A percentile compares a stretch with the other conserved stretches of the same genome.
These are phyloP conservation scores for Penaeus chinensis DNA, from an alignment of 1,140 invertebrate genomes.

Conservation along the genomic window DNA sequence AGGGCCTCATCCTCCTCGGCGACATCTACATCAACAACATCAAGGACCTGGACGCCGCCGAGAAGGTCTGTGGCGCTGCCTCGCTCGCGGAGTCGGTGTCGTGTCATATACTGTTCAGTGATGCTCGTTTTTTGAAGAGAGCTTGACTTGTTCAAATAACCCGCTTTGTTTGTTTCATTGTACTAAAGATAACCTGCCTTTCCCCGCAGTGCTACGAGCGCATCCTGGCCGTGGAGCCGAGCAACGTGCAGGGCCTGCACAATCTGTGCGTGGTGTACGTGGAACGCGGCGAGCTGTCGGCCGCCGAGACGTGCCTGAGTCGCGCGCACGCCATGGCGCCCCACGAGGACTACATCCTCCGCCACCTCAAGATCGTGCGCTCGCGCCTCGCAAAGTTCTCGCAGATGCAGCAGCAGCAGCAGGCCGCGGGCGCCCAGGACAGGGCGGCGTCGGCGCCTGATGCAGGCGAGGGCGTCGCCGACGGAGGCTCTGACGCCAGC, in stretches of 20 bases:
- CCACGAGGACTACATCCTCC: slow-evolving; percentile 88
- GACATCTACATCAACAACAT: slow-evolving; percentile 97
- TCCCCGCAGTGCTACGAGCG: slow-evolving; percentile 84
- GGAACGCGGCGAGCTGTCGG: slow-evolving; percentile 83
- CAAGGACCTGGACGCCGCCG: slow-evolving; percentile 92
- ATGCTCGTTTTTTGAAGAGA: too few species aligned
- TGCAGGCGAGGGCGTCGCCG: background rate
- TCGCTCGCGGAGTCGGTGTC: background rate
- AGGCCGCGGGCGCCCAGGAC: background rate
- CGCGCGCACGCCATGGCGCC: slow-evolving; percentile 84
- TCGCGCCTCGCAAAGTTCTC: slow-evolving; percentile 70
- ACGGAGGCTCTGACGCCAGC: slow-evolving; percentile 33
- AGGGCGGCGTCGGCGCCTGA: slow-evolving; percentile 19
- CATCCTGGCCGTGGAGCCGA: slow-evolving; percentile 87
- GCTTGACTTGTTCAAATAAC: slow-evolving; percentile 10
- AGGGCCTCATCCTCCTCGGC: slow-evolving; percentile 92
- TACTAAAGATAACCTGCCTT: background rate
- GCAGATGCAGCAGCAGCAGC: slow-evolving; percentile 53
- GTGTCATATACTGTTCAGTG: background rate
- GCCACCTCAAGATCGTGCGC: slow-evolving; percentile 87
- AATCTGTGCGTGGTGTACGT: slow-evolving; percentile 97
- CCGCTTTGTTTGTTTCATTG: background rate
- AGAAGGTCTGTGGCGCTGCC: slow-evolving; percentile 74
- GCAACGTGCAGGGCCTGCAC: slow-evolving; percentile 93
- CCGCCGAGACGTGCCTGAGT: slow-evolving; percentile 86